Evolutionary conservation across 2,113 vertebrate genomes (phyloP), one percentile per base, ranked within the genome.

Genomic region (Archocentrus centrarchus): DNA sequence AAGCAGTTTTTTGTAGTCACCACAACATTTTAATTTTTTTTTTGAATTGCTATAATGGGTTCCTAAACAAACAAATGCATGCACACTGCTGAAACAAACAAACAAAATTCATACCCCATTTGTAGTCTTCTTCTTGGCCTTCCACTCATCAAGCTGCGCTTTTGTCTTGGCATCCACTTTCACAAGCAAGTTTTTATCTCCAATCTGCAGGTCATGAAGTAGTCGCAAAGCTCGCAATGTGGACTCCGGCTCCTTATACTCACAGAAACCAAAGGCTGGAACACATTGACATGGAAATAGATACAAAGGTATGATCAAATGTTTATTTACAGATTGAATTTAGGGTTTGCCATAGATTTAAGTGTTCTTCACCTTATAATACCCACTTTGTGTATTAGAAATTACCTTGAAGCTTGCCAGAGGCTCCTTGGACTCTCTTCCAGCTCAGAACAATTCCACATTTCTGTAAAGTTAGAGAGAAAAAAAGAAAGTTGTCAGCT

Each of bases 81-180:
- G 3, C n/a, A 60, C 20, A 66, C 17, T 44, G 35, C 66, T 66
- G n/a, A n/a, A n/a, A n/a, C 18, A 75, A 75, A 64, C 17, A 32
- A 59, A 79, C 10, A 22, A n/a, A 24, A 70, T 37, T 66, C 84
- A 55, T 95, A 99, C 98, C 96, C 98, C 98, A 93, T 99, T 99
- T 62, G 97, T 93, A 66, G 96, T 96, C 89, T 96, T 99, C 92
- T 96, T 99, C 93, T 98, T 99, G 87, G 98, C 98, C 94, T 99
- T 99, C 98, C 98, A 99, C 89, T 99, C 98, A 79, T 99, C 98
- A 78, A 99, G 94, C 81, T 99, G 98, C 83, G 98, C 97, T 94
- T 99, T 99, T 81, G 98, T 99, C 94, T 99, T 99, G 62, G 98
- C 98, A 89, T 99, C 98, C 91, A 99, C 98, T 95, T 99, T 99